Evolutionary conservation across 2,888 invertebrate species (phyloP).

Genomic region (Seira musarum): DNA sequence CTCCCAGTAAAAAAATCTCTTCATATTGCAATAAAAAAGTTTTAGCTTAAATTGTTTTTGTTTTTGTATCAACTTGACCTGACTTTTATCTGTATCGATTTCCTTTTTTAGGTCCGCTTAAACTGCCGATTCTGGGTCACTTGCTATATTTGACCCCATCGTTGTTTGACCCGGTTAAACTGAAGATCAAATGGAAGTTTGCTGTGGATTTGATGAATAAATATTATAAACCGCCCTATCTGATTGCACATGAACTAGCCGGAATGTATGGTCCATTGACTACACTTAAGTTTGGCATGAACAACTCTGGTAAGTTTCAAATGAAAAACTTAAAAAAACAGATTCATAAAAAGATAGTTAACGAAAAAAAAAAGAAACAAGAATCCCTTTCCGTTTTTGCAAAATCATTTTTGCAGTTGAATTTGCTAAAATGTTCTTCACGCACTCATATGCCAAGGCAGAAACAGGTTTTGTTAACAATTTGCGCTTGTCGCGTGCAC

Average conservation of each 20-base stretch:
- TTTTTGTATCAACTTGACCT: too few relatives aligned
- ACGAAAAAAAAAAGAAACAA: slow-evolving; percentile 1
- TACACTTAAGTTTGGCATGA: slow-evolving; percentile 65
- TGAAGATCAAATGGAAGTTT: slow-evolving; percentile 46
- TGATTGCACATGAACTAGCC: slow-evolving; percentile 56
- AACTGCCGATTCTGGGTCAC: slow-evolving; percentile 64
- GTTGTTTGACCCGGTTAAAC: slow-evolving; percentile 58
- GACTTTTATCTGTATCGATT: too few relatives aligned
- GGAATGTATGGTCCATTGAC: slow-evolving; percentile 61
- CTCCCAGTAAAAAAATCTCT: slow-evolving; percentile 66
- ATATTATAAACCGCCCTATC: slow-evolving; percentile 64
- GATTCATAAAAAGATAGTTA: too few relatives aligned
- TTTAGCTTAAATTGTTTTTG: too few relatives aligned
- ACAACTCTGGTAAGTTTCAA: slow-evolving; percentile 66
- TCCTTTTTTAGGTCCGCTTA: slow-evolving; percentile 57
- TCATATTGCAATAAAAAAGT: too few relatives aligned
- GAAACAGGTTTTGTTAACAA: too few relatives aligned
- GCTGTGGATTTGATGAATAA: slow-evolving; percentile 30
- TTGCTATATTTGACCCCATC: slow-evolving; percentile 62
- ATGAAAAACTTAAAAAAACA: too few relatives aligned
- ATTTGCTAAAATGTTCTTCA: too few relatives aligned
- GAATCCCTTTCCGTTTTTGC: too few relatives aligned
- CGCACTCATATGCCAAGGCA: too few relatives aligned
- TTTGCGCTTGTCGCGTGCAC: too few relatives aligned
- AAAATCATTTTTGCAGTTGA: too few relatives aligned